Evolutionary conservation across 2,888 invertebrate genomes (phyloP), one percentile per base, ranked within the genome.

Genomic region (Lepidochrysops patricia): DNA sequence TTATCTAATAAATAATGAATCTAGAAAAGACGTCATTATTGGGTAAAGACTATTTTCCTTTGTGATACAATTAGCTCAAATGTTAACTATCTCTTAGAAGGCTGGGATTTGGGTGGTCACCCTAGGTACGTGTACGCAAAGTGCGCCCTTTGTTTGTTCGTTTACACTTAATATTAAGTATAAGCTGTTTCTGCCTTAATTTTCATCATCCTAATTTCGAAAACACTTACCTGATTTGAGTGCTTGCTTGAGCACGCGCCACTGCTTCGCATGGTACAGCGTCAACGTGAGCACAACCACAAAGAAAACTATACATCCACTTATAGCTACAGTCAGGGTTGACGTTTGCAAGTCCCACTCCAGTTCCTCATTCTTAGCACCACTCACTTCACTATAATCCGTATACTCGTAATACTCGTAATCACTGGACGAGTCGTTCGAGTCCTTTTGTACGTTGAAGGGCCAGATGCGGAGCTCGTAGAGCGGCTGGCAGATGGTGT

Each of bases 231-330:
- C 95, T 84, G 94, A 93, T 77, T 94, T 93, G 70, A 95, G 92
- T 72, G 93, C 93, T 73, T 91, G 92, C 82, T 95, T 95, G 76
- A 95, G 91, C 74, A 93, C 91, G 77, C 92, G 92, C 95, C 95
- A 95, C 79, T 95, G 95, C 73, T 92, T 92, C 70, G 94, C 93
- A 76, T 95, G 95, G 72, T 95, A 92, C 70, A 95, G 83, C 68
- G 94, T 93, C 77, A 95, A 93, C 72, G 93, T 91, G 68, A 94
- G 92, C 75, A 95, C 94, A 67, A 94, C 93, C 70, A 94, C 87
- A 89, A 95, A 95, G 89, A 95, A 95, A 75, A 95, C 89, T 62
- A 95, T 90, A 88, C 95, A 95, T 65, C 94, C 93, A 75, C 93
- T 91, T 35, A 94, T 93, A 57, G 95, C 95, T 67, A 94, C 82